Base-by-base conservation (phyloP, 2,113 vertebrate genomes). In the Cyprinus carpio region DNA sequence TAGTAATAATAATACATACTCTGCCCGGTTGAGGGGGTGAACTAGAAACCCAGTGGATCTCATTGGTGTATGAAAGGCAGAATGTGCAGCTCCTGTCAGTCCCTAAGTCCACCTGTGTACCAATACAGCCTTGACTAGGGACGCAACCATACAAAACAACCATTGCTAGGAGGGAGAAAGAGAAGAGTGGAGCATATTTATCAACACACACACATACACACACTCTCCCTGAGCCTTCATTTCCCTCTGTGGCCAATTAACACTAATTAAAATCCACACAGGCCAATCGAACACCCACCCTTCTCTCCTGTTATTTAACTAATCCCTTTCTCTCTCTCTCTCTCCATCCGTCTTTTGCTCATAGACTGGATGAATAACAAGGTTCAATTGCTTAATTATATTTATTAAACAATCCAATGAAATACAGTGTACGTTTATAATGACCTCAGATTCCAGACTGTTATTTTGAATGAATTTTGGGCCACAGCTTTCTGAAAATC, bases 211-310 rank as follows among this genome's bases (percentile, higher is more conserved):
- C 85, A 84, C 67, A 83, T 43, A 6, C n/a, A 88, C 49, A 88
- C 51, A 84, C 81, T 91, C 62, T 85, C 64, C 74, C 81, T 54
- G 49, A 83, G 86, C 78, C 89, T 90, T 89, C 90, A 90, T 87
- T 92, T 94, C 93, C 93, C 94, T 93, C 87, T 82, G 94, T 92
- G 93, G 90, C 94, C 93, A 95, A 95, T 95, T 95, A 95, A 90
- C 20, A 72, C 92, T 94, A 94, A 95, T 95, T 95, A 94, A 95
- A 94, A 94, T 92, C 91, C 90, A 92, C 90, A 89, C 92, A 90
- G 88, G 84, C 89, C 87, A 90, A 65, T 88, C 58, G 83, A 88
- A 87, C 87, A 84, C 84, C 91, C 85, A 84, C 84, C 91, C 86
- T 91, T 89, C 86, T 86, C 37, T 81, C 54, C 49, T 85, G 65